These are phyloP conservation scores for Oligia latruncula DNA, from an alignment of 2,888 invertebrate genomes.

Conservation along the genomic window DNA sequence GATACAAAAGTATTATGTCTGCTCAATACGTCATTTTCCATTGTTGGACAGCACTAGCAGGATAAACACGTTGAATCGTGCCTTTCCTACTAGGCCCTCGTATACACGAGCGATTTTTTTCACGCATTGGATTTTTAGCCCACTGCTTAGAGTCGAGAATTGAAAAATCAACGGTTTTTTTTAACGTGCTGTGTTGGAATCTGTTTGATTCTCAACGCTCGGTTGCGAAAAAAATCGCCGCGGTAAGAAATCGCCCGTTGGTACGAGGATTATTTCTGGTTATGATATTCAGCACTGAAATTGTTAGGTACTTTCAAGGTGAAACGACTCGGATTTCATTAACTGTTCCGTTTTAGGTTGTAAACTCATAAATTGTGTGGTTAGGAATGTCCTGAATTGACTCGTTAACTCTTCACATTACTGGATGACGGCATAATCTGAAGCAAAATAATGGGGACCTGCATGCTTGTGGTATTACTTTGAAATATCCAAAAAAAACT, in stretches of 20 bases:
- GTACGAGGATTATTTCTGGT: not conserved
- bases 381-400: constrained; percentile 32
- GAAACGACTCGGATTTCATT: constrained; percentile 24
- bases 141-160: not conserved
- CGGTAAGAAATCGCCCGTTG: not conserved
- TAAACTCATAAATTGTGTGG: constrained; percentile 8
- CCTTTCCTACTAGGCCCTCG: not conserved
- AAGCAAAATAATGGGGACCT: not conserved
- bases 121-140: not conserved
- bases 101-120: not conserved
- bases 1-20: not conserved
- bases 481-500: not conserved
- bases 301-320: constrained; percentile 15
- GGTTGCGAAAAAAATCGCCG: too few relatives aligned
- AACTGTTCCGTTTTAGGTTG: constrained; percentile 33
- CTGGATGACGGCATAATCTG: not conserved
- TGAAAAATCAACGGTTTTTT: not conserved
- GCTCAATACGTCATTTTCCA: not conserved
- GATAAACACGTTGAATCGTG: not conserved
- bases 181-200: not conserved
- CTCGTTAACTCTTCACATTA: not conserved
- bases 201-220: not conserved
- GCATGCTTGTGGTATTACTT: not conserved
- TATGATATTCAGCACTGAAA: constrained; percentile 3
- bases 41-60: not conserved